Conservation (phyloP, 2,113 vertebrate species). For the Antigone vipio region DNA sequence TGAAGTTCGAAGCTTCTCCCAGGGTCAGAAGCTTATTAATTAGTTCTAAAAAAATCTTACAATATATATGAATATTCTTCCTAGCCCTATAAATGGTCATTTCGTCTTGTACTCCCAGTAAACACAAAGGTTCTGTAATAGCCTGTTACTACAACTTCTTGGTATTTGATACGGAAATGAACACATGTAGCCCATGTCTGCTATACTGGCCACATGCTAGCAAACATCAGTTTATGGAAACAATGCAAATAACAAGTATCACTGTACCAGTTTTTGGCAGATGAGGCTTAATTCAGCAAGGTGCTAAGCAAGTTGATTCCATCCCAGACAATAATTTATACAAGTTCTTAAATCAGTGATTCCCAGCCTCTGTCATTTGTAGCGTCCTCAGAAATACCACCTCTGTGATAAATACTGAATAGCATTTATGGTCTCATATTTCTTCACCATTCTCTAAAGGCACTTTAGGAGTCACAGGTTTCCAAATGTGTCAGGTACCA, state of each 20-base stretch:
- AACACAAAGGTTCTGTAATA: background rate
- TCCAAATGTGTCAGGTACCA: background rate
- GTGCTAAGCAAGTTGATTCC: background rate
- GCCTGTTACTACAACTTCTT: background rate
- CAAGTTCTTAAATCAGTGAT: background rate
- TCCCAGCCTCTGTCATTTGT: background rate
- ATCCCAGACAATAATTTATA: background rate
- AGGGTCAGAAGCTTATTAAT: background rate
- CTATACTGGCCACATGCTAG: background rate
- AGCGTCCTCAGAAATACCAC: background rate
- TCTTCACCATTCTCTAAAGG: background rate
- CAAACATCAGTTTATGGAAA: background rate
- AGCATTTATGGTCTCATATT: background rate
- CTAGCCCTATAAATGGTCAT: background rate
- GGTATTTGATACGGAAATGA: background rate
- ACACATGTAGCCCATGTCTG: background rate
- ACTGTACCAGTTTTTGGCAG: background rate
- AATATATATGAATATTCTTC: background rate
- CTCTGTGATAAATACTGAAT: background rate
- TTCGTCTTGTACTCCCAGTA: fast-evolving
- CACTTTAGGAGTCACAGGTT: background rate
- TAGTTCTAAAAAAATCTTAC: background rate
- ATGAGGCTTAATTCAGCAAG: background rate
- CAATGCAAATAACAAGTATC: background rate
- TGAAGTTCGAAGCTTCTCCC: background rate